phyloP scores from a whole-genome alignment of 2,113 vertebrate species.

The Mustela nigripes region DNA sequence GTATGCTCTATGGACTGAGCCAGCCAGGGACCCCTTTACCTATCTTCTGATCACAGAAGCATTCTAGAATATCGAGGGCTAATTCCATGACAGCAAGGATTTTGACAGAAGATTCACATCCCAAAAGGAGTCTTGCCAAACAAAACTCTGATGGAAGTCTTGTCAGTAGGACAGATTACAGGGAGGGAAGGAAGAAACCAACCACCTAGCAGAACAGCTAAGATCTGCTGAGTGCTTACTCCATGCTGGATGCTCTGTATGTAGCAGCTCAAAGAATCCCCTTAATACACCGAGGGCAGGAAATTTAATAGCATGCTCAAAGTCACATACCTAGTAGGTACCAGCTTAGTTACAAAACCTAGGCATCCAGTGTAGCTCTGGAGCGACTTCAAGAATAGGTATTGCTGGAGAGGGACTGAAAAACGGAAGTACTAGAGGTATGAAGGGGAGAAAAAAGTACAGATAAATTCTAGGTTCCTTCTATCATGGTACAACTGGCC shows the following conservation, averaged over 20 bases:
- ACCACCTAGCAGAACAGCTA: background rate
- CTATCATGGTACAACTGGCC: background rate
- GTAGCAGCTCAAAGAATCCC: background rate
- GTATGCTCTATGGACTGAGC: too few relatives aligned
- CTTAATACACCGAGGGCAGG: background rate
- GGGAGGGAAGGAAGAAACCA: background rate
- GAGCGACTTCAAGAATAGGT: background rate
- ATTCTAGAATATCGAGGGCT: background rate
- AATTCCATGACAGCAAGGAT: background rate
- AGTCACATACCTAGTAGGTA: background rate
- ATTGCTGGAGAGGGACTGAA: background rate
- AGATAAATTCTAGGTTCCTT: background rate
- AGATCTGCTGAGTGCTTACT: background rate
- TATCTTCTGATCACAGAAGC: background rate
- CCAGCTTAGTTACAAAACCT: background rate
- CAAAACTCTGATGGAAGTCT: background rate
- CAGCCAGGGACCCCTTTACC: background rate
- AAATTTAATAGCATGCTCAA: constrained; percentile 35
- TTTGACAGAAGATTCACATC: background rate
- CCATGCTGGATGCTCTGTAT: background rate
- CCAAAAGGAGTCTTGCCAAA: background rate
- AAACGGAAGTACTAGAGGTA: background rate
- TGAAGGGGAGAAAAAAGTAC: background rate
- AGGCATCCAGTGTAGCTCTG: background rate
- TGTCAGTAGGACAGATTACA: background rate